Evolutionary conservation across 1,140 invertebrate genomes (phyloP).

Genomic region (Aphelinus certus): DNA sequence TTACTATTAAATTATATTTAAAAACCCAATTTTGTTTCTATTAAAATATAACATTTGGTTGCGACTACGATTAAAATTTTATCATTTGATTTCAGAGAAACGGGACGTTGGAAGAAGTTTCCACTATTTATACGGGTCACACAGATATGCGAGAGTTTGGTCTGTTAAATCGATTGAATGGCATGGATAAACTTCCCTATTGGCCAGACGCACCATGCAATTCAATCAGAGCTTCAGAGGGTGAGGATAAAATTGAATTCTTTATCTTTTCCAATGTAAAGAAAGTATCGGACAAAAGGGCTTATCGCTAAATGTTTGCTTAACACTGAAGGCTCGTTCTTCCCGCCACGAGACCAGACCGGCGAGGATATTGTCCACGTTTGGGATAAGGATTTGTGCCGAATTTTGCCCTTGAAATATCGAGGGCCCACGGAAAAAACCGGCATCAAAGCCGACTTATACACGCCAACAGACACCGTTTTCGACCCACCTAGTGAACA

Average conservation of each 20-base stretch:
- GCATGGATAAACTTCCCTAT: slow-evolving; percentile 77
- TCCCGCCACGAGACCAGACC: slow-evolving; percentile 77
- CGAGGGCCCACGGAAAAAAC: slow-evolving; percentile 72
- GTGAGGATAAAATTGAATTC: slow-evolving; percentile 45
- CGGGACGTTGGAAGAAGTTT: slow-evolving; percentile 81
- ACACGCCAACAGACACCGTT: slow-evolving; percentile 75
- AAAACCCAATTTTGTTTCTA: slow-evolving; percentile 13
- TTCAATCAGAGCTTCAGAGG: slow-evolving; percentile 84
- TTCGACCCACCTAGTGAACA: slow-evolving; percentile 73
- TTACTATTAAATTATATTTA: not conserved
- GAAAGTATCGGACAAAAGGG: too few relatives aligned
- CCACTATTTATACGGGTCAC: slow-evolving; percentile 82
- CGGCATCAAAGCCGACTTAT: slow-evolving; percentile 77
- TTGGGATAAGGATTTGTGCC: slow-evolving; percentile 87
- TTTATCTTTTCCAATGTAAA: not conserved
- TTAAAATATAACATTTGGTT: too few relatives aligned
- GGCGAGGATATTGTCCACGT: slow-evolving; percentile 79
- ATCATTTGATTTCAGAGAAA: slow-evolving; percentile 72
- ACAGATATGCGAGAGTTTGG: slow-evolving; percentile 81
- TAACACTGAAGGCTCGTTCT: slow-evolving; percentile 73
- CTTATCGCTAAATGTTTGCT: slow-evolving; percentile 19
- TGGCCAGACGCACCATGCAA: slow-evolving; percentile 83
- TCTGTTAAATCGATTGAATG: slow-evolving; percentile 80
- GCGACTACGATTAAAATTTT: not conserved
- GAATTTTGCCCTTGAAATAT: slow-evolving; percentile 80